Conservation (phyloP, 2,888 invertebrate species). For the Drosophila phalerata region DNA sequence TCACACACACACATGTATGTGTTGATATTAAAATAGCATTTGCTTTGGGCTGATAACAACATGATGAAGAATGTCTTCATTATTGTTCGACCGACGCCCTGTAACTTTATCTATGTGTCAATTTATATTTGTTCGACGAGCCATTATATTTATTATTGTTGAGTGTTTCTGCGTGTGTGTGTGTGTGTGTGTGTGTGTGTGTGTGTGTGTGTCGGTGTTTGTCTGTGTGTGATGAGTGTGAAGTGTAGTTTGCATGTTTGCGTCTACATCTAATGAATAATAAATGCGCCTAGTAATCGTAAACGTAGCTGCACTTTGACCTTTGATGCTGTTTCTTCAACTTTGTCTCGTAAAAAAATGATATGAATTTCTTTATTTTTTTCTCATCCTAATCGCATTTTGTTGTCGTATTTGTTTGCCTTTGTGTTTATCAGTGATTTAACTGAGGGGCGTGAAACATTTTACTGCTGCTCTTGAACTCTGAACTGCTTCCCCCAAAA, state of each 20-base stretch:
- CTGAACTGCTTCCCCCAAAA: constrained; percentile 29
- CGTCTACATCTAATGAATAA: constrained; percentile 71
- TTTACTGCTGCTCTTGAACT: constrained; percentile 55
- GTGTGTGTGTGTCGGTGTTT: constrained; percentile 44
- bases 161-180: constrained; percentile 4
- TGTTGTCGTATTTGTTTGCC: constrained; percentile 42
- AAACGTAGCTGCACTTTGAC: constrained; percentile 77
- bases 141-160: constrained; percentile 75
- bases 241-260: constrained; percentile 76
- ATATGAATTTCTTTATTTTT: constrained; percentile 40
- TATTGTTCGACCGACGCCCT: constrained; percentile 59
- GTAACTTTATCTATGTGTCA: constrained; percentile 77
- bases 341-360: constrained; percentile 14
- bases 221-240: constrained; percentile 47
- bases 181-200: constrained; percentile 26
- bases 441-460: constrained; percentile 54
- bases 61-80: constrained; percentile 20
- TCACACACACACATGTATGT: background rate
- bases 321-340: constrained; percentile 44
- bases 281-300: constrained; percentile 76
- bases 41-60: constrained; percentile 46
- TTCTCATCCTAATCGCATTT: constrained; percentile 55
- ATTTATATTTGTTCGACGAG: constrained; percentile 78
- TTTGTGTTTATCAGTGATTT: constrained; percentile 48
- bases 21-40: constrained; percentile 48